Conservation (phyloP, 64 coral and sea anemone genomes). For the Actinia tenebrosa region DNA sequence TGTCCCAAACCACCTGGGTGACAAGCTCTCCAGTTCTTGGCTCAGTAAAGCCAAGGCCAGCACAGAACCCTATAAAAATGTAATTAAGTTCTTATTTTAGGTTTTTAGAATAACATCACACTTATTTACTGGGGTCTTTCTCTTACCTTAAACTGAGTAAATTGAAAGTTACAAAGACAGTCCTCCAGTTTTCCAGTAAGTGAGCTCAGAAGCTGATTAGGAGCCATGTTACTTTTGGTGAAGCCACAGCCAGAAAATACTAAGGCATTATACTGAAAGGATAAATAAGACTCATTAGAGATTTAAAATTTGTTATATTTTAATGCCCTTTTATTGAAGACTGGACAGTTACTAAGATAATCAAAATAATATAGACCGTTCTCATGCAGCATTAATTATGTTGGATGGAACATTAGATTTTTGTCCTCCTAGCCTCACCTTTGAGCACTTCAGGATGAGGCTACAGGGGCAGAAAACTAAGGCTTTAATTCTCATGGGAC, state of each 20-base stretch:
- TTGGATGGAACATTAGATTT: too few relatives aligned
- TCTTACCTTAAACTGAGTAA: slow-evolving; percentile 68
- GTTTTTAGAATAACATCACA: background rate
- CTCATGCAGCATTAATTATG: too few relatives aligned
- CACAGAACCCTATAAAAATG: slow-evolving; percentile 52
- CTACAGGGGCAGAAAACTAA: too few relatives aligned
- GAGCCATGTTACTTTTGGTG: slow-evolving; percentile 51
- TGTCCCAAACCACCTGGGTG: slow-evolving; percentile 46
- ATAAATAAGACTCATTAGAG: background rate
- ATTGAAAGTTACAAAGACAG: slow-evolving; percentile 46
- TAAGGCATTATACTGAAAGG: slow-evolving; percentile 16
- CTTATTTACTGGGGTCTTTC: background rate
- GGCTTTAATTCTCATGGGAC: too few relatives aligned
- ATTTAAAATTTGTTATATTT: background rate
- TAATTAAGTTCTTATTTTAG: background rate
- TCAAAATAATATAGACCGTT: too few relatives aligned
- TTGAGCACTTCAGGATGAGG: too few relatives aligned
- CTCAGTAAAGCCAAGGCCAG: slow-evolving; percentile 63
- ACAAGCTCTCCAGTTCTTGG: slow-evolving; percentile 76
- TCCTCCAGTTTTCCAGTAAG: slow-evolving; percentile 51
- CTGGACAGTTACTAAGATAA: too few relatives aligned
- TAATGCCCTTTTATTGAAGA: too few relatives aligned
- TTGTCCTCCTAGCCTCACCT: too few relatives aligned
- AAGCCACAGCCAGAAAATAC: slow-evolving; percentile 8
- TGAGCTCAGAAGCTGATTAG: slow-evolving; percentile 34